A percentile compares a stretch with the other conserved stretches of the same genome.
phyloP scores from a whole-genome alignment of 2,113 vertebrate genomes.

The Promerops cafer region DNA sequence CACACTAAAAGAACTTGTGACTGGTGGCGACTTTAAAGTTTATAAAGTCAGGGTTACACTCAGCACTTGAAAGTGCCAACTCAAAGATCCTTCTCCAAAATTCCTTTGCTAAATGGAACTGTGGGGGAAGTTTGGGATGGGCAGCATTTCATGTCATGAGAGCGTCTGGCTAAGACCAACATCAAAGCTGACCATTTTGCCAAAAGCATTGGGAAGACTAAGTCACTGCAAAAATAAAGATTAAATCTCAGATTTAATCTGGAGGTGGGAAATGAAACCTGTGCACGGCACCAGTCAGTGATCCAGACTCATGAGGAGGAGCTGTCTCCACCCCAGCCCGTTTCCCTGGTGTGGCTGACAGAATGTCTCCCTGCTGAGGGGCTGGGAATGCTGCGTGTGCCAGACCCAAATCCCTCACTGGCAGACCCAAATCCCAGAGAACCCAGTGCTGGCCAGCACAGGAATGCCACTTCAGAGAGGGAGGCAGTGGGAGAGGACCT shows the following conservation, averaged over 20 bases:
- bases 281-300: background rate
- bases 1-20: background rate
- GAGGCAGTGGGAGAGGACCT: background rate
- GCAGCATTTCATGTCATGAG: slow-evolving; percentile 1
- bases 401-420: background rate
- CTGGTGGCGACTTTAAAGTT: background rate
- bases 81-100: slow-evolving; percentile 1
- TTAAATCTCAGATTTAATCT: slow-evolving; percentile 1
- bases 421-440: background rate
- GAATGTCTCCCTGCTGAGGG: background rate
- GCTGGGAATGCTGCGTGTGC: background rate
- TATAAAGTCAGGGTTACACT: background rate
- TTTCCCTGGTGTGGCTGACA: background rate
- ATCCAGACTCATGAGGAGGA: background rate
- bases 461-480: background rate
- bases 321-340: background rate
- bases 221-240: background rate
- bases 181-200: background rate
- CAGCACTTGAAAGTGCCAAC: slow-evolving; percentile 4
- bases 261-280: slow-evolving; percentile 19
- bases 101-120: background rate
- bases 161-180: background rate
- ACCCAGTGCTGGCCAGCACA: background rate
- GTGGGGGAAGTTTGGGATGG: background rate
- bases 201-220: background rate